Percentiles rank a stretch among this genome's conserved stretches.
These are phyloP conservation scores for Tridacna crocea DNA, from an alignment of 2,888 invertebrate genomes.

Conservation along the genomic window DNA sequence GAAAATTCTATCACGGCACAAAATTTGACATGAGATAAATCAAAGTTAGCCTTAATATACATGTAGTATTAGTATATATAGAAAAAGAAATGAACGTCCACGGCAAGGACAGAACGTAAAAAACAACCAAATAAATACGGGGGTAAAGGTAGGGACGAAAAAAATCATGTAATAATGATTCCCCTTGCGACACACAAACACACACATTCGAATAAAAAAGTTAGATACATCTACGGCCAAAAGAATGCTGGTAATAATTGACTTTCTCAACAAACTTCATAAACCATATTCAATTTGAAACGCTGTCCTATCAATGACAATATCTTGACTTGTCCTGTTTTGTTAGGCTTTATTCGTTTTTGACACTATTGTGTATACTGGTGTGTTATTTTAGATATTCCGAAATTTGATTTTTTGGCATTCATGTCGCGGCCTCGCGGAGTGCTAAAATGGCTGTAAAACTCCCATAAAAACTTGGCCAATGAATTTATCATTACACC, in stretches of 20 bases:
- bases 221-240: no score
- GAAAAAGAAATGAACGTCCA: no score
- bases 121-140: no score
- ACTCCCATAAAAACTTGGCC: slow-evolving; percentile 45
- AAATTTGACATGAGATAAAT: no score
- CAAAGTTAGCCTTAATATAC: no score
- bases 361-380: slow-evolving; percentile 47
- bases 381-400: slow-evolving; percentile 46
- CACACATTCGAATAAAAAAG: no score
- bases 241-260: neutral
- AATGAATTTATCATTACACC: slow-evolving; percentile 49
- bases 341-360: slow-evolving; percentile 41
- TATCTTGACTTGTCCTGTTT: slow-evolving; percentile 47
- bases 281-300: slow-evolving; percentile 35
- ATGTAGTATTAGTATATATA: no score
- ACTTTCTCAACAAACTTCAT: slow-evolving; percentile 3
- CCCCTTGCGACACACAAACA: no score
- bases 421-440: slow-evolving; percentile 12
- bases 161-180: no score
- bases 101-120: no score
- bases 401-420: slow-evolving; percentile 48
- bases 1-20: no score
- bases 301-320: slow-evolving; percentile 35
- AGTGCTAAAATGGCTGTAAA: slow-evolving; percentile 59
- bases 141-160: no score